Base-by-base conservation (phyloP, 37 sponge, comb jelly and placozoan genomes). In the Corticium candelabrum region DNA sequence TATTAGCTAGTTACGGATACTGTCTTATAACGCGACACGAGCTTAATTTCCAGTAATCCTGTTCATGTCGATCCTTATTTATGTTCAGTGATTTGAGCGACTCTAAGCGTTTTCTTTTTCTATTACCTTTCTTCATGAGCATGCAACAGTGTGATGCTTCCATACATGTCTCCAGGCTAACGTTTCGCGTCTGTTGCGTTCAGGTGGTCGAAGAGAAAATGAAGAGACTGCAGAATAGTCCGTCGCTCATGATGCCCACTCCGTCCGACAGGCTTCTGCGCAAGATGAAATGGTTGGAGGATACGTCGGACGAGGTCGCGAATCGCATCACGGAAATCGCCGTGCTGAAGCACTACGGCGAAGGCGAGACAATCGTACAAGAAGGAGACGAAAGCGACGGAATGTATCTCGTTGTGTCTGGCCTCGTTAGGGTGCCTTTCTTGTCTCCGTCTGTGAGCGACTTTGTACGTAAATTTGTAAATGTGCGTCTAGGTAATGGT, bases 181-280 rank as follows among this genome's bases (percentile, higher is more conserved):
- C n/a, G n/a, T n/a, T n/a, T n/a, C n/a, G n/a, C n/a, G n/a, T n/a
- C n/a, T n/a, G n/a, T n/a, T n/a, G n/a, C 7, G 35, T 38, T 0
- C 67, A 92, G 93, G 27, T 43, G 31, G 40, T 95, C 34, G 96
- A 90, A 39, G 87, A 79, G 36, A 86, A 86, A 68, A 91, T 89
- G 85, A 95, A 95, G 74, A 56, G 79, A 1, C 78, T 91, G 41
- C 81, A 86, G 67, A 76, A 85, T 32, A 80, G 85, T 30, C 84
- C 87, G 31, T 68, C 74, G 71, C 78, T 40, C 38, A 74, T 95
- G 11, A 78, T 77, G 34, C 81, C 77, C 29, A 84, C 91, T 2
- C 74, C 86, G 5, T 87, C 96, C 37, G 78, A 78, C 39, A 57
- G 34, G 15, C 77, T 89, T 38, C 84, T 91, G 35, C 69, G 34